These are phyloP conservation scores for Eupeodes luniger DNA, from an alignment of 2,888 invertebrate genomes.

Conservation along the genomic window DNA sequence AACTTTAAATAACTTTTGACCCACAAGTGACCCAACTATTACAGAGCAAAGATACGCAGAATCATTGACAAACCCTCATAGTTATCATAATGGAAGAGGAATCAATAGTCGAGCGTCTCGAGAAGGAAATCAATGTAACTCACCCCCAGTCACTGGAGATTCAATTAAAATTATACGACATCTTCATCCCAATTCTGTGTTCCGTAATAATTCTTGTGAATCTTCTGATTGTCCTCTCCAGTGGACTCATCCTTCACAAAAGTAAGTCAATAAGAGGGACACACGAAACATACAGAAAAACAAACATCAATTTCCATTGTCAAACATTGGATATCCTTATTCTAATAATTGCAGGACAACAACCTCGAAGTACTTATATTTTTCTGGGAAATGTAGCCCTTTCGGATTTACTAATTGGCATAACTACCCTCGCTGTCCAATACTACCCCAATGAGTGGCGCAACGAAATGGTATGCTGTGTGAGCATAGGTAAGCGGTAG, in stretches of 20 bases:
- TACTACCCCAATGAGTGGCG: conserved; percentile 82
- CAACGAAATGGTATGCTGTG: conserved; percentile 83
- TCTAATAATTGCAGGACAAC: conserved; percentile 84
- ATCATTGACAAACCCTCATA: neutral
- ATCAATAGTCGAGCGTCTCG: conserved; percentile 64
- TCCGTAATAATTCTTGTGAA: conserved; percentile 86
- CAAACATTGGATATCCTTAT: neutral
- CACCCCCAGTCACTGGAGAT: conserved; percentile 78
- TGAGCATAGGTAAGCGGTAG: conserved; percentile 83
- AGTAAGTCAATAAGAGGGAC: conserved; percentile 83
- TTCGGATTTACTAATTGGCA: conserved; percentile 87
- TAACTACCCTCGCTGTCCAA: conserved; percentile 86
- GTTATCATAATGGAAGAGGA: conserved; percentile 50
- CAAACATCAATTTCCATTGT: neutral
- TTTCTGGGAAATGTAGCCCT: conserved; percentile 88
- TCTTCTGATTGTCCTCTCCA: conserved; percentile 87
- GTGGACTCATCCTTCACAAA: conserved; percentile 87
- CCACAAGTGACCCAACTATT: neutral
- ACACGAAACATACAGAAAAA: too few species aligned
- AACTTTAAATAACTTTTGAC: neutral
- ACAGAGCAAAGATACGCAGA: neutral
- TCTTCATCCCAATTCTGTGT: conserved; percentile 86
- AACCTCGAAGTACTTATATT: conserved; percentile 87
- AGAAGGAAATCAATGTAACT: conserved; percentile 69
- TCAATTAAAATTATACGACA: conserved; percentile 85